Base-by-base conservation (phyloP, 2,113 vertebrate species). In the Oncorhynchus tshawytscha region DNA sequence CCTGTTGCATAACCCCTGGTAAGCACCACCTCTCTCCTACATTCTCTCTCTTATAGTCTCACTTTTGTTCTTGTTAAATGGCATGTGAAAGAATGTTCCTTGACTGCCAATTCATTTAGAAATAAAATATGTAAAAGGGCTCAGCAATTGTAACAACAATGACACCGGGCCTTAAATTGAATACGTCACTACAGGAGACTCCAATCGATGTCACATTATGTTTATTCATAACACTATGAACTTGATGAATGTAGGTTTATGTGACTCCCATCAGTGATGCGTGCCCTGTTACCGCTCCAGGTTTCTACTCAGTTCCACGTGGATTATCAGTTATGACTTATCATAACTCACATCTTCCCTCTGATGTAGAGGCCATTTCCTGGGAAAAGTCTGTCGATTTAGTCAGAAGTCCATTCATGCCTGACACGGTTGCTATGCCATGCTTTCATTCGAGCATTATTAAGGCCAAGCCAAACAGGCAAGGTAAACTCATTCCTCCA, bases 401-500 rank as follows among this genome's bases (percentile, higher is more conserved):
- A 8, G 73, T 87, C 87, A 75, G 83, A 79, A 65, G 78, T 87
- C 82, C 85, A 75, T 79, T 81, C 85, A 84, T 79, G 87, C 82
- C 78, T 59, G 70, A 87, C 84, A 18, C 67, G 22, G 75, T 75
- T 27, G 82, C 81, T 45, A 24, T 54, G 59, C 84, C 78, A 87
- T 18, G 76, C 85, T 85, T 70, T 73, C 75, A 16, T 62, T 79
- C 83, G 72, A 78, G 79, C 18, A 68, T 82, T 8, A 0, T 70
- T 65, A 45, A 78, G 39, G 88, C 91, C 91, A 91, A 91, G 59
- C 54, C 84, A 91, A 92, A 92, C 90, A 92, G 84, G 84, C 82
- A 77, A 88, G 88, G 91, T 82, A 87, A 90, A 87, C 86, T 79
- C 74, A 84, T 83, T 71, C 71, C 79, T 74, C 69, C 72, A 62